Base-by-base conservation (phyloP, 2,797 vertebrate genomes). In the Nannoperca australis region DNA sequence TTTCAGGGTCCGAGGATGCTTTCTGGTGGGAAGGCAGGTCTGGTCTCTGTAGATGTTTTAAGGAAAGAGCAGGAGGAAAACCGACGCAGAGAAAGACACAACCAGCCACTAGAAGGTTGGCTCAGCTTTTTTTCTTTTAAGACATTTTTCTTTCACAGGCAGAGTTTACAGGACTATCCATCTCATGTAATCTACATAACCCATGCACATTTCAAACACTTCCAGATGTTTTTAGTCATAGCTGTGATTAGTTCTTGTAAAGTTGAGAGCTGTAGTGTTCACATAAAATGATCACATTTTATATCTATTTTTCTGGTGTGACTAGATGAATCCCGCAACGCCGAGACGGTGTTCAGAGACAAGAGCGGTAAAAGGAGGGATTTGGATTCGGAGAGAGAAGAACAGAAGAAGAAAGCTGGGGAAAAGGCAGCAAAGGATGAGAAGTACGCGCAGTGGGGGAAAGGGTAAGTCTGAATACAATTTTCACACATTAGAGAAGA, bases 361-460 rank as follows among this genome's bases (percentile, higher is more conserved):
- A 99, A 97, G 84, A 94, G 88, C 0, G 98, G 98, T 34, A 97
- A 96, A 86, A 96, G 78, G 85, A 96, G 97, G 58, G 94, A 99
- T 93, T 91, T 99, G 44, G 95, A 94, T 1, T 87, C 92, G 8
- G 98, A 99, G 86, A 94, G 94, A 77, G 93, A 94, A 58, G 97
- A 98, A 59, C 93, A 96, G 91, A 93, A 76, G 81, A 95, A 54
- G 90, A 96, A 95, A 85, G 96, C 92, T 13, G 95, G 92, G 65
- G 97, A 96, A 22, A 93, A 97, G 79, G 94, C 96, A 0, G 92
- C 95, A 88, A 95, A 95, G 36, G 96, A 97, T 2, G 95, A 97
- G 81, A 97, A 97, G 54, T 99, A 99, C 0, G 96, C 97, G 50
- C 95, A 96, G 65, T 99, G 98, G 98, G 98, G 98, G 0, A 97